Evolutionary conservation across 2,113 vertebrate genomes (phyloP), one percentile per base, ranked within the genome.

Genomic region (Columba livia): DNA sequence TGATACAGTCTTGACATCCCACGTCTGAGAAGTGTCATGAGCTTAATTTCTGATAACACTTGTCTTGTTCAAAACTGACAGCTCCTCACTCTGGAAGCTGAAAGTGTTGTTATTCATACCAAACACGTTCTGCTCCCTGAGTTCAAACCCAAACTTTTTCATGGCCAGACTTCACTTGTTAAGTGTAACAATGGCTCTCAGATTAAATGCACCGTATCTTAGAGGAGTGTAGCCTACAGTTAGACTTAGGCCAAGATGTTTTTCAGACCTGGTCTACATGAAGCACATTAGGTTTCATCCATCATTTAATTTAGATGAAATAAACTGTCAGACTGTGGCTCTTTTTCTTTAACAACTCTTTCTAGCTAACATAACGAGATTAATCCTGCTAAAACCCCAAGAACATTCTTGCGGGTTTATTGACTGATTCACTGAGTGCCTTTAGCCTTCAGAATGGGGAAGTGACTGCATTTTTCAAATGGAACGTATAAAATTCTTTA

Each of bases 71-170:
- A 74, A 26, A 85, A 29, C 48, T 38, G 48, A 47, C 62, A 93
- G 74, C 74, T 70, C 6, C 62, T 74, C 47, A 28, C 1, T 20
- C 34, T 20, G 12, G 38, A 80, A 51, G 54, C 48, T 61, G 2
- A 1, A 56, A 38, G 21, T 64, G 10, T 24, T 54, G 57, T 42
- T 74, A 36, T 5, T 56, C 56, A 3, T 28, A 25, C 20, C 0
- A 1, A 28, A 29, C 5, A 0, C 5, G 2, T 58, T 64, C 70
- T 40, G 42, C 42, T 64, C 50, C 38, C 8, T 1, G 4, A 34
- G 12, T 34, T 70, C 34, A 53, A 51, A 65, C 42, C 31, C 21
- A 5, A 8, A 40, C 25, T 12, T 65, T 24, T 31, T 48, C 47
- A 3, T 5, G 7, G 11, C 31, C 74, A 65, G 51, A 38, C 25